Base-by-base conservation (phyloP, 1,140 invertebrate genomes). In the Neomicropteryx cornuta region DNA sequence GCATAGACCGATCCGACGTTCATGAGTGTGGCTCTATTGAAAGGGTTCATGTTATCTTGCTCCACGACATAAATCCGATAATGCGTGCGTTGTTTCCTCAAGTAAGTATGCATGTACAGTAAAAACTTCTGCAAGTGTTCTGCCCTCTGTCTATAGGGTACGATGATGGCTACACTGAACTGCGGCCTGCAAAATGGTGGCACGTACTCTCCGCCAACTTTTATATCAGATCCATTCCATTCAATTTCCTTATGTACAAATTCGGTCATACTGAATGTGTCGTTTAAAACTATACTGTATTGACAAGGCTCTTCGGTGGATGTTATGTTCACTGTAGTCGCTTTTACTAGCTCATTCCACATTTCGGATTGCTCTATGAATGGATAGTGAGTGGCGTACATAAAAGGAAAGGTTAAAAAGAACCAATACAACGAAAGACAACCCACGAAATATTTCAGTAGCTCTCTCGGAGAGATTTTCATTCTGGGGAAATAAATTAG, bases 11-110 rank as follows among this genome's bases (percentile, higher is more conserved):
- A 92, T 1, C 91, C 95, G 44, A 93, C 80, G 58, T 98, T 97
- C 50, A 97, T 82, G 5, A 98, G 70, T 58, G 91, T 89, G 0
- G 87, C 94, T 51, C 91, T 75, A 69, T 97, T 98, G 53, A 97
- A 97, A 10, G 85, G 81, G 31, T 70, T 63, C 3, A 71, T 66
- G 34, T 76, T 71, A 37, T 74, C 76, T 67, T 97, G 94, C 63
- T 97, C 91, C 5, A 96, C 75, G 1, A 98, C 75, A 66, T 88
- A 89, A 49, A 98, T 89, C 38, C 78, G 69, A 51, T 79, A 79
- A 47, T 77, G 71, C 19, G 63, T 54, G 24, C 47, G 52, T 43
- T 68, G 66, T 5, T 48, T 48, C n/a, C 50, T 48, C 23, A 68
- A 53, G 37, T 58, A 67, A 38, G 51, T 56, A 39, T 68, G 66